Evolutionary conservation across 2,797 vertebrate genomes (phyloP).

Genomic region (Carduelis carduelis): DNA sequence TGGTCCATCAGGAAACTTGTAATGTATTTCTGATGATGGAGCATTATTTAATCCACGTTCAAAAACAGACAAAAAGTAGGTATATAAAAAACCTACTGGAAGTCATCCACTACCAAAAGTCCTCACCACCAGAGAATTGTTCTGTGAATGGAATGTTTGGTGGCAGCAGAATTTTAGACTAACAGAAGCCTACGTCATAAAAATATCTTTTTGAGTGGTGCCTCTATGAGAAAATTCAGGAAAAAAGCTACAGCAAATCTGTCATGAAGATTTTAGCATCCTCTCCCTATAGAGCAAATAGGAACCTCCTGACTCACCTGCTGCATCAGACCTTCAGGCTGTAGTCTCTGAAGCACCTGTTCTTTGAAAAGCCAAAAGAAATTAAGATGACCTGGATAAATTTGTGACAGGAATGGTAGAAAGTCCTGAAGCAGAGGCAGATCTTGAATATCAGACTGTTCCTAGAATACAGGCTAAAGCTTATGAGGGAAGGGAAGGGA

Average conservation of each 20-base stretch:
- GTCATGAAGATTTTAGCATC: background rate
- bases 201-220: background rate
- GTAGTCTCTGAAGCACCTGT: background rate
- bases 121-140: background rate
- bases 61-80: background rate
- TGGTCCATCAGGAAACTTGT: background rate
- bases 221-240: background rate
- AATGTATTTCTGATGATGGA: background rate
- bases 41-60: background rate
- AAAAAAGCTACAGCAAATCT: background rate
- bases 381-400: background rate
- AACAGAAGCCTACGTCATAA: background rate
- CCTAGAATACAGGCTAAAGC: background rate
- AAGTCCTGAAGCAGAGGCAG: background rate
- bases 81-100: background rate
- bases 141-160: background rate
- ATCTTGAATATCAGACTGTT: background rate
- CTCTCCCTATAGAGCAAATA: background rate
- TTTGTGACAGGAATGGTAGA: background rate
- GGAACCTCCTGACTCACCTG: background rate
- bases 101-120: background rate
- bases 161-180: background rate
- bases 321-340: background rate
- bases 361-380: background rate
- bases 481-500: too few species aligned